Evolutionary conservation across 2,888 invertebrate genomes (phyloP), one percentile per base, ranked within the genome.

Genomic region (Drosophila pseudotakahashii): DNA sequence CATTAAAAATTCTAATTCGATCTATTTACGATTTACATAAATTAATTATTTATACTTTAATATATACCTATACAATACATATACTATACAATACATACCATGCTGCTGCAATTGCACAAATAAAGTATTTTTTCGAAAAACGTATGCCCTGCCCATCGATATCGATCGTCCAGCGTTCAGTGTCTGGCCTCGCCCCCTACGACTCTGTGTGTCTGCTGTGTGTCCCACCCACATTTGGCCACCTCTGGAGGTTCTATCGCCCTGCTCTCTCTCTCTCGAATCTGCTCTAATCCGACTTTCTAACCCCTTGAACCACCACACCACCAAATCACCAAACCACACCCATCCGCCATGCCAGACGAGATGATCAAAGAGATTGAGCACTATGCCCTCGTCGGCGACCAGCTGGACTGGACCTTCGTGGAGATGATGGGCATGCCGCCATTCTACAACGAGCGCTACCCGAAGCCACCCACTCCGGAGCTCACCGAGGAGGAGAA

Each of bases 331-430:
- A 39, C 23, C 26, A 44, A 39, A 50, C 36, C 39, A 14, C 30
- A 44, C 39, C 42, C 26, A 39, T 52, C 26, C 23, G 37, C 36
- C 36, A 39, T 42, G 53, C 14, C 73, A 96, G 97, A 97, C 94
- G 96, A 97, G 92, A 94, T 96, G 93, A 96, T 97, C 93, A 93
- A 93, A 91, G 96, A 96, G 93, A 98, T 96, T 94, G 97, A 98
- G 94, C 95, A 95, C 93, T 98, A 95, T 95, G 97, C 97, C 93
- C 95, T 96, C 92, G 96, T 98, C 93, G 97, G 96, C 89, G 96
- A 98, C 92, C 98, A 97, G 93, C 94, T 98, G 94, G 98, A 98
- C 93, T 94, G 95, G 92, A 97, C 98, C 85, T 98, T 98, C 94
- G 95, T 97, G 91, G 98, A 98, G 92, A 93, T 95, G 87, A 94